These are phyloP conservation scores for Drosophila nigrodunni DNA, from an alignment of 1,140 invertebrate genomes.

Conservation along the genomic window DNA sequence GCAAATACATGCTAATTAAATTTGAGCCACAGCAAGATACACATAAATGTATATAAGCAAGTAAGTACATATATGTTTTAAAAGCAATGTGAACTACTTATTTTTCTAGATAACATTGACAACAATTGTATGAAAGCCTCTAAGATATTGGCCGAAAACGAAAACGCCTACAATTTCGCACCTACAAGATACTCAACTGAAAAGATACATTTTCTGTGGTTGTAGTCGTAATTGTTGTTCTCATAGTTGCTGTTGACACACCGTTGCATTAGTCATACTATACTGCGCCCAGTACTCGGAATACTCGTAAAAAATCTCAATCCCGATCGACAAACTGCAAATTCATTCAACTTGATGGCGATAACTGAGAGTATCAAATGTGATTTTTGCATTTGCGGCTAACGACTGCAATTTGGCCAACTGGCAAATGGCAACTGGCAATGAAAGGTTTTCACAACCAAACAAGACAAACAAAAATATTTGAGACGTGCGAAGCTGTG, in stretches of 20 bases:
- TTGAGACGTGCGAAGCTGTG: conserved; percentile 48
- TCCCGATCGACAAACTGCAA: conserved; percentile 37
- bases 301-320: conserved; percentile 7
- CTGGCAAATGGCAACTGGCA: conserved; percentile 29
- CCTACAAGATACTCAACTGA: conserved; percentile 58
- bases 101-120: conserved; percentile 36
- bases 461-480: conserved; percentile 48
- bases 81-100: conserved; percentile 5
- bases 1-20: conserved; percentile 71
- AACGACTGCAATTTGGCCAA: conserved; percentile 49
- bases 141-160: conserved; percentile 40
- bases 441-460: conserved; percentile 36
- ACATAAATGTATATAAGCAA: not conserved
- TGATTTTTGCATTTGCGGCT: conserved; percentile 46
- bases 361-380: conserved; percentile 32
- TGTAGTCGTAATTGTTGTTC: conserved; percentile 33
- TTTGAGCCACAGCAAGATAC: conserved; percentile 36
- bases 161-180: conserved; percentile 43
- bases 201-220: conserved; percentile 43
- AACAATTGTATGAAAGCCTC: conserved; percentile 25
- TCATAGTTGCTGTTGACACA: conserved; percentile 20
- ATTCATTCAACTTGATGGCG: conserved; percentile 49
- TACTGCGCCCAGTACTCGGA: conserved; percentile 15
- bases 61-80: conserved; percentile 16
- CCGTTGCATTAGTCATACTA: conserved; percentile 58